Evolutionary conservation across 1,140 invertebrate genomes (phyloP).

Genomic region (Neuroterus valhalla): DNA sequence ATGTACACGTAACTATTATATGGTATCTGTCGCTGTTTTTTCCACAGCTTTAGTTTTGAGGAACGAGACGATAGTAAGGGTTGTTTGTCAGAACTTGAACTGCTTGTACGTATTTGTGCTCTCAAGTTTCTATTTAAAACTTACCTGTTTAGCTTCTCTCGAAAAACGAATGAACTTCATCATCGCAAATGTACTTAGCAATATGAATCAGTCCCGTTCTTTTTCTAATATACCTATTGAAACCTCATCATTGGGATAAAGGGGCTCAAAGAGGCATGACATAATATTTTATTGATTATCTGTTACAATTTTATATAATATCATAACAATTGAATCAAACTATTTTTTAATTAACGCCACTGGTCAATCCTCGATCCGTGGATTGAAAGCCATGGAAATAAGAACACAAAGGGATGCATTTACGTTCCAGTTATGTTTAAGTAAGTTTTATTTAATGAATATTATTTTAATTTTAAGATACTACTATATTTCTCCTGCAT

Average conservation of each 20-base stretch:
- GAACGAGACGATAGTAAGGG: constrained; percentile 22
- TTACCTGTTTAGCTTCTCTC: too few species aligned
- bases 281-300: background rate
- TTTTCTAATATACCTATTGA: background rate
- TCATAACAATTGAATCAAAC: background rate
- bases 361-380: background rate
- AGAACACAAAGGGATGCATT: constrained; percentile 2
- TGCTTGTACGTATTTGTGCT: background rate
- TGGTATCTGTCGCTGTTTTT: background rate
- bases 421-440: background rate
- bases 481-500: background rate
- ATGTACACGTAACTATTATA: background rate
- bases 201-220: background rate
- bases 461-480: constrained; percentile 6
- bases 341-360: background rate
- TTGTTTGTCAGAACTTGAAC: background rate
- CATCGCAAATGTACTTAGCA: constrained; percentile 22
- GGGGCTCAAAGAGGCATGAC: constrained; percentile 18
- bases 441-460: constrained; percentile 16
- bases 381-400: constrained; percentile 9
- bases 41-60: constrained; percentile 1
- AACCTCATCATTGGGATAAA: constrained; percentile 1
- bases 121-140: background rate
- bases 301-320: constrained; percentile 12
- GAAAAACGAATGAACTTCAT: background rate